Percentiles rank a stretch among this genome's conserved stretches.
Evolutionary conservation across 2,113 vertebrate genomes (phyloP).

Genomic region (Pleuronectes platessa): DNA sequence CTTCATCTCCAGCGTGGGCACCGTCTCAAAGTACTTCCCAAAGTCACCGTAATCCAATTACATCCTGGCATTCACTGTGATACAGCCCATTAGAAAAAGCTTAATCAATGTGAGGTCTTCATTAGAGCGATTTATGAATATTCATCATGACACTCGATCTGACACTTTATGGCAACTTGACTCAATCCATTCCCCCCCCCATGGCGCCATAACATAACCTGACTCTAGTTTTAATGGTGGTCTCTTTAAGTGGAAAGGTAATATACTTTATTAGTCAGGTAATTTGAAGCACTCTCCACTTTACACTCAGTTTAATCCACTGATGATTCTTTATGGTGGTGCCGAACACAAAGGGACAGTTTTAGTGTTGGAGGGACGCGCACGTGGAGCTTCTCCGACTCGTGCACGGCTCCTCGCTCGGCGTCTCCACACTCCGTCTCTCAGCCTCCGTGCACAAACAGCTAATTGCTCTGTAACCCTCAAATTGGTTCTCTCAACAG

Average conservation of each 20-base stretch:
- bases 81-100: slow-evolving; percentile 72
- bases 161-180: slow-evolving; percentile 60
- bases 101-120: slow-evolving; percentile 79
- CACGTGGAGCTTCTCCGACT: slow-evolving; percentile 38
- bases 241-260: slow-evolving; percentile 44
- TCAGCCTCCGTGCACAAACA: slow-evolving; percentile 50
- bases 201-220: slow-evolving; percentile 64
- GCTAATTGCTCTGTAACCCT: slow-evolving; percentile 74
- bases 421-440: slow-evolving; percentile 28
- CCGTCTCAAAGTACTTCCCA: slow-evolving; percentile 76
- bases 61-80: slow-evolving; percentile 61
- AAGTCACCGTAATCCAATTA: slow-evolving; percentile 82
- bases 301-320: slow-evolving; percentile 38
- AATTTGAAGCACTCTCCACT: slow-evolving; percentile 42
- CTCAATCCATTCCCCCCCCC: slow-evolving; percentile 43
- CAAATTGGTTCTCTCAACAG: slow-evolving; percentile 69
- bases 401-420: slow-evolving; percentile 24
- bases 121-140: slow-evolving; percentile 77
- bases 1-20: slow-evolving; percentile 75
- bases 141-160: slow-evolving; percentile 66
- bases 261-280: slow-evolving; percentile 37
- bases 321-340: slow-evolving; percentile 33
- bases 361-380: slow-evolving; percentile 22
- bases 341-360: slow-evolving; percentile 19
- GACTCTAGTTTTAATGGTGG: slow-evolving; percentile 47